Evolutionary conservation across 1,140 invertebrate genomes (phyloP), one percentile per base, ranked within the genome.

Genomic region (Hydropsyche tenuis): DNA sequence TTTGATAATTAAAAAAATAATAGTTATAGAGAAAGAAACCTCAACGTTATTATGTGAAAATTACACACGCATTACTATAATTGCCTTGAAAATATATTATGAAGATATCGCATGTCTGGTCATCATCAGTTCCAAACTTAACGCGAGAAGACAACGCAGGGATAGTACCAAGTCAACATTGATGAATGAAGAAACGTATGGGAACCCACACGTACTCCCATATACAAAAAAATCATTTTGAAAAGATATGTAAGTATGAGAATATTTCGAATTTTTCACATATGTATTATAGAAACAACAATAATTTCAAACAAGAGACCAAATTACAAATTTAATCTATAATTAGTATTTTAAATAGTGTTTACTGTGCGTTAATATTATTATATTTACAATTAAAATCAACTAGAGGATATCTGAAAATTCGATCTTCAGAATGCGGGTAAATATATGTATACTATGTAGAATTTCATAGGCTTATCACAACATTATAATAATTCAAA

Each of bases 61-160:
- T 60, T 60, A 60, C 56, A 27, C 56, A 27, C 23, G 23, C 56
- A 60, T 60, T 60, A 60, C 56, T 42, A 45, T 68, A 48, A 68
- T 68, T 48, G 45, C 65, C 42, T 16, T 48, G 65, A 46, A 68
- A 46, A 25, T 48, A 16, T 46, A 68, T 45, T 68, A 68, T 68
- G 65, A 68, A 45, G 65, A 68, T 68, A 68, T 70, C 68, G 68
- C 68, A 70, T 70, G 68, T 56, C 68, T 30, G 27, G 68, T 56
- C 27, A 70, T 70, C 68, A 70, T 70, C 68, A 70, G 68, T 45
- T 56, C 68, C 56, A 27, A 60, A 60, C 56, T 25, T 60, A 60
- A 60, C 56, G 23, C 56, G 12, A 27, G 56, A 60, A 60, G 56
- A 60, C 56, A 60, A 60, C 20, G 56, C 56, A 27, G 56, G 22